phyloP scores from a whole-genome alignment of 2,113 vertebrate species.

The Cettia cetti region DNA sequence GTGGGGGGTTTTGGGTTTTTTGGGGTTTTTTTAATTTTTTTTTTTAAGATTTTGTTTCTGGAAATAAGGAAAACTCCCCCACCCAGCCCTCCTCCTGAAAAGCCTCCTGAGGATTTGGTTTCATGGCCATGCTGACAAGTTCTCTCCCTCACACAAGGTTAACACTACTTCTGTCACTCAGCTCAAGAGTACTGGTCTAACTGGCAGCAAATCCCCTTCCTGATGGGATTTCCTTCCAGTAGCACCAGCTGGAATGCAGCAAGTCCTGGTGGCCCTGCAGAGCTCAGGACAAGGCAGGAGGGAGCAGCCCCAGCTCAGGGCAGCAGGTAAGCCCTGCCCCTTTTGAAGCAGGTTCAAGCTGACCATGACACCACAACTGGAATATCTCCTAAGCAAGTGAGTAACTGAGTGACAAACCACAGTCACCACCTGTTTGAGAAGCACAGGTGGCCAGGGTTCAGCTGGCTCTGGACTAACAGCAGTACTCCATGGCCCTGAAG shows the following conservation, averaged over 20 bases:
- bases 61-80: background rate
- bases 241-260: background rate
- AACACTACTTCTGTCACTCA: background rate
- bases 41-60: background rate
- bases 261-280: background rate
- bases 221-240: background rate
- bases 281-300: background rate
- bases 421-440: background rate
- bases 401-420: background rate
- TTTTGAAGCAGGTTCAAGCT: background rate
- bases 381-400: background rate
- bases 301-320: fast-evolving
- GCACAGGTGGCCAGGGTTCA: background rate
- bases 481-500: background rate
- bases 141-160: background rate
- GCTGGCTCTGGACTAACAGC: background rate
- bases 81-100: background rate
- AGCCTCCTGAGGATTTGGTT: background rate
- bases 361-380: background rate
- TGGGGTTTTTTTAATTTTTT: too few relatives aligned
- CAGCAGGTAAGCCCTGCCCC: background rate
- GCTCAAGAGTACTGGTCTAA: background rate
- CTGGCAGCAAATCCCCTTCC: background rate
- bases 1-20: too few relatives aligned
- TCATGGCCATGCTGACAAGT: background rate